These are phyloP conservation scores for Vanacampus margaritifer DNA, from an alignment of 2,113 vertebrate species.

Conservation along the genomic window DNA sequence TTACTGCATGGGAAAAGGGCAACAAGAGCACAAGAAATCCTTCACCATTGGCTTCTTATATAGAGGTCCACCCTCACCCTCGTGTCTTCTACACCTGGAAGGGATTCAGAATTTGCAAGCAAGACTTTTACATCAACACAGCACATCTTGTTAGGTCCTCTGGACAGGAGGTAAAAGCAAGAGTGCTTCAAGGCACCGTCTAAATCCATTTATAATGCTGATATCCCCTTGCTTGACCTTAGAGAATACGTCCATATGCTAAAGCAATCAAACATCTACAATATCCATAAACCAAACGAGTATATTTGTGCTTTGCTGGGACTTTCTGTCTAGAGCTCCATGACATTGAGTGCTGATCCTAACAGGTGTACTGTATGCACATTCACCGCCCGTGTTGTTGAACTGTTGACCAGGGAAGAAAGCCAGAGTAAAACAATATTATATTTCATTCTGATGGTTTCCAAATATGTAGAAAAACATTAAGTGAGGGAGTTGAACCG, in stretches of 20 bases:
- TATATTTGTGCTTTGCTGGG: slow-evolving; percentile 24
- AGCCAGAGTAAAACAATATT: slow-evolving; percentile 42
- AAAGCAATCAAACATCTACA: slow-evolving; percentile 27
- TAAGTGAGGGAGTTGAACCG: slow-evolving; percentile 22
- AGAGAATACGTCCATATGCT: slow-evolving; percentile 31
- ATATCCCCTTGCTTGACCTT: slow-evolving; percentile 11
- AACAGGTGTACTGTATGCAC: slow-evolving; percentile 35
- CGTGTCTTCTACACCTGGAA: slow-evolving; percentile 61
- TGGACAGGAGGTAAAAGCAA: slow-evolving; percentile 18
- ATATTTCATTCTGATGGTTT: slow-evolving; percentile 52
- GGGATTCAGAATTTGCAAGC: slow-evolving; percentile 54
- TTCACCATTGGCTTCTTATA: slow-evolving; percentile 52
- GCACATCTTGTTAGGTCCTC: slow-evolving; percentile 8
- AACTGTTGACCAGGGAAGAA: slow-evolving; percentile 33
- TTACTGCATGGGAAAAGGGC: slow-evolving; percentile 58
- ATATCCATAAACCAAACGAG: slow-evolving; percentile 27
- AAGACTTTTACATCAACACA: slow-evolving; percentile 24
- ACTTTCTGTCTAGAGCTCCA: slow-evolving; percentile 15
- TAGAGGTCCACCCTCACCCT: slow-evolving; percentile 23
- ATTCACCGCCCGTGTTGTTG: slow-evolving; percentile 22
- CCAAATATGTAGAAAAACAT: slow-evolving; percentile 27
- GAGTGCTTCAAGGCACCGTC: slow-evolving; percentile 19
- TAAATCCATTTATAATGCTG: slow-evolving; percentile 20
- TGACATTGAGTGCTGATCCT: slow-evolving; percentile 18
- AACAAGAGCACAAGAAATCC: slow-evolving; percentile 53